These are phyloP conservation scores for Nasonia oneida DNA, from an alignment of 2,888 invertebrate species.

Conservation along the genomic window DNA sequence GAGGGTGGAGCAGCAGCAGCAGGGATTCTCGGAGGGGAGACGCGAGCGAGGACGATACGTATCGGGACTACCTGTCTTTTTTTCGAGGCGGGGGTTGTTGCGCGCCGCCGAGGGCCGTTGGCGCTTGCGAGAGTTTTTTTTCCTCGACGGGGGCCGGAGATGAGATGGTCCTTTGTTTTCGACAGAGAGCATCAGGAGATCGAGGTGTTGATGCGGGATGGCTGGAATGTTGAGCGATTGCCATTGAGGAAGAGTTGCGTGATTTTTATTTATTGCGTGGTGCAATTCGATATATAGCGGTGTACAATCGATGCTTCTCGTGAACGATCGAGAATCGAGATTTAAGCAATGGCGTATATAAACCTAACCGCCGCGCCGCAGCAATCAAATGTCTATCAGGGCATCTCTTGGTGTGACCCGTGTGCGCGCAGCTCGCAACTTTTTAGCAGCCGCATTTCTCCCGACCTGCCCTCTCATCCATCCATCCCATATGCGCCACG, in stretches of 20 bases:
- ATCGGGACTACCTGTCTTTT: slow-evolving; percentile 10
- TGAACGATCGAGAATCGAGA: too few species aligned
- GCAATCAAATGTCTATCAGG: not conserved
- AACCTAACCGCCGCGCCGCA: too few species aligned
- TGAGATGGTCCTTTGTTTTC: not conserved
- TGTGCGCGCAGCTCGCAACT: not conserved
- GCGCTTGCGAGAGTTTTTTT: not conserved
- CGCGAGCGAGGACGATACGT: not conserved
- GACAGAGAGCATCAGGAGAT: not conserved
- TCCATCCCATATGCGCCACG: not conserved
- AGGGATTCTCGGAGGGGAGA: slow-evolving; percentile 21
- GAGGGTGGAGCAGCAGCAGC: slow-evolving; percentile 61
- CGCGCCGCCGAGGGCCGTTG: not conserved
- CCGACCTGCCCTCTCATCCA: slow-evolving; percentile 30
- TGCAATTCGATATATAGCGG: not conserved
- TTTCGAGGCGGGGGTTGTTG: not conserved
- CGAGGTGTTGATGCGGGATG: not conserved
- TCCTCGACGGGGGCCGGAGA: not conserved
- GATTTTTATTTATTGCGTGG: slow-evolving; percentile 3
- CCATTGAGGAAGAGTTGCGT: not conserved
- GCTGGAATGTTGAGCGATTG: not conserved
- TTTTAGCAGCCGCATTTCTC: not conserved
- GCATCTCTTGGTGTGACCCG: not conserved
- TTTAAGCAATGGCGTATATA: too few species aligned
- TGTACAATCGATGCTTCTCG: too few species aligned